These are phyloP conservation scores for Drosophila lini DNA, from an alignment of 1,140 invertebrate species.

Conservation along the genomic window DNA sequence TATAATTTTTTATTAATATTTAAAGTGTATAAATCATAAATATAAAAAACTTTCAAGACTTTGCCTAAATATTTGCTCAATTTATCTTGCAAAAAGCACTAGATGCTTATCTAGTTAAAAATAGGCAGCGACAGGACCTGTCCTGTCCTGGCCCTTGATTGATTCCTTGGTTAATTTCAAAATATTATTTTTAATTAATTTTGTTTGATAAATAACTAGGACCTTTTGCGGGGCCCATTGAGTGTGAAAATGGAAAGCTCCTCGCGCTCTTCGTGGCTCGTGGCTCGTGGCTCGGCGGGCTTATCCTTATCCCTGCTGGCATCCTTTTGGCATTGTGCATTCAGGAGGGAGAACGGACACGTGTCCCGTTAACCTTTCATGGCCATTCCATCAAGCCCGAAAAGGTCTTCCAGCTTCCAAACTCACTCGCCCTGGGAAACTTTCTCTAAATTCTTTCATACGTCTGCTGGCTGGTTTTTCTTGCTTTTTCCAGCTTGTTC, in stretches of 20 bases:
- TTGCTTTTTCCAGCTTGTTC: conserved; percentile 1
- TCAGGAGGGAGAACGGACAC: conserved; percentile 55
- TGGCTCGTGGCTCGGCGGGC: conserved; percentile 7
- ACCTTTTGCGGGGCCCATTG: conserved; percentile 16
- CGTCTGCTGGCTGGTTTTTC: conserved; percentile 34
- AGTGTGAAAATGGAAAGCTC: conserved; percentile 45
- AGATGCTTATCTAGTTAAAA: conserved; percentile 9
- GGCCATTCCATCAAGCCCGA: conserved; percentile 54
- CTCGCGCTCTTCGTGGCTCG: neutral
- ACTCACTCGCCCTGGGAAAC: conserved; percentile 20
- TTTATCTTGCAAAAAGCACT: neutral
- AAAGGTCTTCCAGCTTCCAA: conserved; percentile 39
- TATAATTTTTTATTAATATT: neutral
- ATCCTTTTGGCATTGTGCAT: conserved; percentile 39
- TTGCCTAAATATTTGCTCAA: neutral
- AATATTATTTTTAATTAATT: conserved; percentile 56
- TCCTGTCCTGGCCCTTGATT: conserved; percentile 3
- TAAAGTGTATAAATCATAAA: neutral
- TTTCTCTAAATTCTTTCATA: conserved; percentile 57
- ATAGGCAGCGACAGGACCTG: neutral
- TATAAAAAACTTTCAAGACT: neutral
- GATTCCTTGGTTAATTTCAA: conserved; percentile 30
- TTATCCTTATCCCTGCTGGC: conserved; percentile 22
- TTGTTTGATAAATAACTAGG: conserved; percentile 38
- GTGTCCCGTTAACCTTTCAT: conserved; percentile 75